Percentiles rank a stretch among this genome's conserved stretches.
Evolutionary conservation across 1,140 invertebrate genomes (phyloP).

Genomic region (Drosophila pandora): DNA sequence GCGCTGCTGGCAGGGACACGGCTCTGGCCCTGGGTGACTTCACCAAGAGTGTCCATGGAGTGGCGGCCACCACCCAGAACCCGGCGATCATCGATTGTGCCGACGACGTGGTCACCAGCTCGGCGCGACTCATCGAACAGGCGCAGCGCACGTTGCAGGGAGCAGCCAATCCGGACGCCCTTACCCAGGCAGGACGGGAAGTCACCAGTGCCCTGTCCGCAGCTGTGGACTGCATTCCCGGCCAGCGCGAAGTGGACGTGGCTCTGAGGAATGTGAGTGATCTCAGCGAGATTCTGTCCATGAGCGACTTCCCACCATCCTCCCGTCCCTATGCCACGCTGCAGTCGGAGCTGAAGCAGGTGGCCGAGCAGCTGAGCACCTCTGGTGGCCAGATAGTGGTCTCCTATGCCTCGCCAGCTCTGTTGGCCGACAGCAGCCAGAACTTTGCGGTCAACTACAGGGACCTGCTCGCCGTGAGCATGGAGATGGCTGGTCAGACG

Average conservation of each 20-base stretch:
- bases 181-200: constrained; percentile 87
- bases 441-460: constrained; percentile 92
- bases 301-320: constrained; percentile 89
- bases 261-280: constrained; percentile 92
- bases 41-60: constrained; percentile 89
- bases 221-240: constrained; percentile 92
- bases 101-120: constrained; percentile 91
- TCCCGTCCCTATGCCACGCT: constrained; percentile 92
- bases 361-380: constrained; percentile 92
- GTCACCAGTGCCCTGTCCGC: constrained; percentile 83
- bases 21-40: constrained; percentile 90
- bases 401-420: constrained; percentile 87
- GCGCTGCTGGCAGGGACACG: constrained; percentile 92
- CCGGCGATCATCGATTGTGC: constrained; percentile 87
- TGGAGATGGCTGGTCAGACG: constrained; percentile 93
- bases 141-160: constrained; percentile 88
- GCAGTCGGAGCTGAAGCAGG: constrained; percentile 92
- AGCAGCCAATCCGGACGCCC: constrained; percentile 85
- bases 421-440: constrained; percentile 89
- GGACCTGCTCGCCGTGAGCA: constrained; percentile 89
- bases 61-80: constrained; percentile 86
- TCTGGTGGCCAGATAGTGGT: constrained; percentile 91
- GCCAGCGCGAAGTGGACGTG: constrained; percentile 94
- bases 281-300: constrained; percentile 89
- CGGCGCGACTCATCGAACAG: constrained; percentile 91